Evolutionary conservation across 2,113 vertebrate genomes (phyloP).

Genomic region (Orycteropus afer): DNA sequence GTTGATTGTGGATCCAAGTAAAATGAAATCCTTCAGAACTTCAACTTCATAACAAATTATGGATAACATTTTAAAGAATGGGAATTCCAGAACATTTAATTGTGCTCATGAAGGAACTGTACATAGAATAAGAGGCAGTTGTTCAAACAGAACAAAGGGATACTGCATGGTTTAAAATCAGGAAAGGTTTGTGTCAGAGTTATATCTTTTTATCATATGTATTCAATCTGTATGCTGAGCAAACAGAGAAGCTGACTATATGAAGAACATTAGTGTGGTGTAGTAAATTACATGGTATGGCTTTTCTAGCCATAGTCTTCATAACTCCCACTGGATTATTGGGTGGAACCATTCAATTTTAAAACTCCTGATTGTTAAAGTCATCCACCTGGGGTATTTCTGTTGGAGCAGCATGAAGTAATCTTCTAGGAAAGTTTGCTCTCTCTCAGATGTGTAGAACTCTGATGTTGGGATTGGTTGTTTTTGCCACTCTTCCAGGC

Average conservation of each 20-base stretch:
- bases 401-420: no score
- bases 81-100: background rate
- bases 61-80: background rate
- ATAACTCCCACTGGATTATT: no score
- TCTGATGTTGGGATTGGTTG: no score
- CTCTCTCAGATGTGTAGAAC: no score
- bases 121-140: background rate
- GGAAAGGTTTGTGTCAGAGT: background rate
- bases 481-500: no score
- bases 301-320: no score
- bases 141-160: background rate
- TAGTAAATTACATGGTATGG: no score
- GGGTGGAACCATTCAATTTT: no score
- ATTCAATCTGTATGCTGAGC: background rate
- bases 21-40: background rate
- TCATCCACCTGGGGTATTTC: no score
- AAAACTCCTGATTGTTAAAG: no score
- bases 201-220: background rate
- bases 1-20: background rate
- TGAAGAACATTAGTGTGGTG: no score
- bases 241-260: background rate
- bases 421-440: no score
- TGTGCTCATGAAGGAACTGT: background rate
- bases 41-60: background rate
- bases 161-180: background rate